phyloP scores from a whole-genome alignment of 2,888 invertebrate genomes.

The Junonia oenone region DNA sequence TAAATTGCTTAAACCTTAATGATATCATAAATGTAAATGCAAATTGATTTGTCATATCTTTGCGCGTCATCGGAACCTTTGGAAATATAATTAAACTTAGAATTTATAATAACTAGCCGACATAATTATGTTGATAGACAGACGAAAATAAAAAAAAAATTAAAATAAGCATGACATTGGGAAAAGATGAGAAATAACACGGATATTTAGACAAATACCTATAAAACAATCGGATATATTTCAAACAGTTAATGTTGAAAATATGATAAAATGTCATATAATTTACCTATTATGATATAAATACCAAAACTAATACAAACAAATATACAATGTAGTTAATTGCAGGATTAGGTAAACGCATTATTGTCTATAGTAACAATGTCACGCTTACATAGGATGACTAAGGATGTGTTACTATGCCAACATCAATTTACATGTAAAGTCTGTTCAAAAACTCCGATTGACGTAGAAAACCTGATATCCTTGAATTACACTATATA shows the following conservation, averaged over 20 bases:
- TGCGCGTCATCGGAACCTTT: too few relatives aligned
- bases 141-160: not conserved
- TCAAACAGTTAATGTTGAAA: not conserved
- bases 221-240: not conserved
- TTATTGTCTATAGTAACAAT: slow-evolving; percentile 3
- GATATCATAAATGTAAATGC: not conserved
- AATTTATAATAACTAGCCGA: too few relatives aligned
- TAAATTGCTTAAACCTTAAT: not conserved
- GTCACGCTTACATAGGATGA: slow-evolving; percentile 7
- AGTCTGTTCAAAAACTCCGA: slow-evolving; percentile 13
- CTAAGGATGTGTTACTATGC: slow-evolving; percentile 19
- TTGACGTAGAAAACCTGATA: slow-evolving; percentile 12
- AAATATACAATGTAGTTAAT: not conserved
- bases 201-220: not conserved
- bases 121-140: not conserved
- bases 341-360: slow-evolving; percentile 1
- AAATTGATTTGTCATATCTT: too few relatives aligned
- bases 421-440: slow-evolving; percentile 6
- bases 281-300: too few relatives aligned
- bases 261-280: not conserved
- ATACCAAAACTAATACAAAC: not conserved
- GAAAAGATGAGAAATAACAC: not conserved
- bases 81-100: too few relatives aligned
- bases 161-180: not conserved
- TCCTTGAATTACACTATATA: slow-evolving; percentile 21